Evolutionary conservation across 2,888 invertebrate genomes (phyloP).

Genomic region (Nomada ferruginata): DNA sequence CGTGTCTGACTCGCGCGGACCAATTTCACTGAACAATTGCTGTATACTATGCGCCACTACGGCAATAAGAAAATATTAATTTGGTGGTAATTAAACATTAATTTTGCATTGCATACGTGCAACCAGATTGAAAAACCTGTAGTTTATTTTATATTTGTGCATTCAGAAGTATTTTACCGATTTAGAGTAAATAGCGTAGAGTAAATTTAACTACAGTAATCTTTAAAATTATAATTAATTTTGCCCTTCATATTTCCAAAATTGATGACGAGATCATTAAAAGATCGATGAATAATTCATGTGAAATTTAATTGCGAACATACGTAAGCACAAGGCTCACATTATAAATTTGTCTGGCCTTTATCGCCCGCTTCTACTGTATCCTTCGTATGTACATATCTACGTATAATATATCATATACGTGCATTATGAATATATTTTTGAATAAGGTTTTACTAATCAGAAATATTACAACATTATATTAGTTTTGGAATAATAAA

Average conservation of each 20-base stretch:
- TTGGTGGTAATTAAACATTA: too few species aligned
- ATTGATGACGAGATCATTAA: not conserved
- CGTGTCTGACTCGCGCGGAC: not conserved
- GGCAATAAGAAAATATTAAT: too few species aligned
- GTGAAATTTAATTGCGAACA: conserved; percentile 16
- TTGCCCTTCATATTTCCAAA: not conserved
- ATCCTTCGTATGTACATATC: not conserved
- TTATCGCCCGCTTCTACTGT: conserved; percentile 19
- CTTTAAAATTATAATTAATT: not conserved
- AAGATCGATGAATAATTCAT: conserved; percentile 19
- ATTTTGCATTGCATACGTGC: not conserved
- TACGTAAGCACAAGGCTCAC: not conserved
- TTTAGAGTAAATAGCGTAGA: too few species aligned
- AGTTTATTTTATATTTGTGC: not conserved
- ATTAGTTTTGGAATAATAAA: too few species aligned
- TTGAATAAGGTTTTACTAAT: too few species aligned
- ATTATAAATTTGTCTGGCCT: conserved; percentile 28
- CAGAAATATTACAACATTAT: too few species aligned
- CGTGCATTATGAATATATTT: too few species aligned
- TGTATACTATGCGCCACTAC: not conserved
- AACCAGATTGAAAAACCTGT: too few species aligned
- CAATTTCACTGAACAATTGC: not conserved
- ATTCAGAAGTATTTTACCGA: not conserved
- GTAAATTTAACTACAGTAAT: not conserved
- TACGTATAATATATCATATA: too few species aligned